These are phyloP conservation scores for Tadarida brasiliensis DNA, from an alignment of 2,797 vertebrate species.

Conservation along the genomic window DNA sequence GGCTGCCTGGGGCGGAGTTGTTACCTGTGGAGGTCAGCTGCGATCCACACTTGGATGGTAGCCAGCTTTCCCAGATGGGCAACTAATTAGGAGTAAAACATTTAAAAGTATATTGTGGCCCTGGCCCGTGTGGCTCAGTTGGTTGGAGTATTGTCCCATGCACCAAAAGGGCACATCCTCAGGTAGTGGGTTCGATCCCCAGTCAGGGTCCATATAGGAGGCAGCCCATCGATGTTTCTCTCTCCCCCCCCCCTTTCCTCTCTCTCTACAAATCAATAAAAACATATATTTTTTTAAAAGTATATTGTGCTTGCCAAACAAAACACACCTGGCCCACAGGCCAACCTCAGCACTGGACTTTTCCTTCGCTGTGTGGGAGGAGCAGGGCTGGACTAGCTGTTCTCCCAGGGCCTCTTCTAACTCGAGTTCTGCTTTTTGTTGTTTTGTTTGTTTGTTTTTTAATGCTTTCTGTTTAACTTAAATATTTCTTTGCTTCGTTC, in stretches of 20 bases:
- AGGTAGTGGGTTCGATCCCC: neutral
- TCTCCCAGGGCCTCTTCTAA: neutral
- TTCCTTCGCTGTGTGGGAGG: neutral
- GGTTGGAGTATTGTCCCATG: neutral
- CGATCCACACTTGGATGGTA: fast-evolving
- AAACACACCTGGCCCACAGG: neutral
- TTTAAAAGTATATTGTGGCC: neutral
- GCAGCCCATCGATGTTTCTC: neutral
- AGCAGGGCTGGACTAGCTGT: fast-evolving
- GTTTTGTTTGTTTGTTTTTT: too few species aligned
- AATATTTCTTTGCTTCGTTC: neutral
- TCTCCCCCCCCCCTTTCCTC: neutral
- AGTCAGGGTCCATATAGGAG: neutral
- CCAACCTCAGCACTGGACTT: neutral
- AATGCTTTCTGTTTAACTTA: conserved; percentile 1
- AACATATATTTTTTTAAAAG: neutral
- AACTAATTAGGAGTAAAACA: conserved; percentile 19
- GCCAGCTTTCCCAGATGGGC: neutral
- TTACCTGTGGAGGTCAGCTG: neutral
- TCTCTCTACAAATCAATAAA: neutral
- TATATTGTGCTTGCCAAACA: neutral
- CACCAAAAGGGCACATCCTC: neutral
- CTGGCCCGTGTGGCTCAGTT: neutral
- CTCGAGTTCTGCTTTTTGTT: neutral
- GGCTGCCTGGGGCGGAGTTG: neutral